phyloP scores from a whole-genome alignment of 53 echinoderm and acorn worm genomes.

The Hippasteria phrygiana region DNA sequence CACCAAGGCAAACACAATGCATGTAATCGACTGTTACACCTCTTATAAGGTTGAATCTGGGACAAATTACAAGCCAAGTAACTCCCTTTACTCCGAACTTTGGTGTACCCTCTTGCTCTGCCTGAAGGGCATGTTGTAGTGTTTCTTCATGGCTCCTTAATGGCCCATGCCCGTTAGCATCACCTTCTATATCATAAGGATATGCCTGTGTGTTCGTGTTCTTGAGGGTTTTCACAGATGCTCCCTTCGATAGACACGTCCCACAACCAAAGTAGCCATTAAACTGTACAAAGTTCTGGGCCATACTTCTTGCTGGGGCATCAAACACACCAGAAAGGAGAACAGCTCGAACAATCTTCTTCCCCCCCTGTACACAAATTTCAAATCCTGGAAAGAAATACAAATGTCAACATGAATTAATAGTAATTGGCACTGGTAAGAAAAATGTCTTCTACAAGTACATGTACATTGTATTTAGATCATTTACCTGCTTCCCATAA shows the following conservation, averaged over 20 bases:
- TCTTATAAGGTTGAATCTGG: background rate
- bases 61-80: constrained; percentile 3
- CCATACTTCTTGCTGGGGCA: constrained; percentile 8
- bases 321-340: constrained; percentile 15
- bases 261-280: constrained; percentile 37
- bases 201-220: constrained; percentile 1
- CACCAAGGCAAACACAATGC: constrained; percentile 41
- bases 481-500: no score
- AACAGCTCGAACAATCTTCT: background rate
- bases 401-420: no score
- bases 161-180: constrained; percentile 12
- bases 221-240: background rate
- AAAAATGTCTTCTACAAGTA: no score
- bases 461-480: no score
- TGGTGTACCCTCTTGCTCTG: no score
- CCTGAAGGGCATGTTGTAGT: constrained; percentile 2
- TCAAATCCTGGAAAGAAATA: no score
- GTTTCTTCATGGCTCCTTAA: background rate
- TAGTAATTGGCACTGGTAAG: no score
- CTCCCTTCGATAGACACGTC: background rate
- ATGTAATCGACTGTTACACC: constrained; percentile 38
- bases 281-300: constrained; percentile 27
- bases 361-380: background rate
- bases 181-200: background rate
- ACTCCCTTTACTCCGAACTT: constrained; percentile 43